phyloP scores from a whole-genome alignment of 2,797 vertebrate species.

The Semotilus atromaculatus region DNA sequence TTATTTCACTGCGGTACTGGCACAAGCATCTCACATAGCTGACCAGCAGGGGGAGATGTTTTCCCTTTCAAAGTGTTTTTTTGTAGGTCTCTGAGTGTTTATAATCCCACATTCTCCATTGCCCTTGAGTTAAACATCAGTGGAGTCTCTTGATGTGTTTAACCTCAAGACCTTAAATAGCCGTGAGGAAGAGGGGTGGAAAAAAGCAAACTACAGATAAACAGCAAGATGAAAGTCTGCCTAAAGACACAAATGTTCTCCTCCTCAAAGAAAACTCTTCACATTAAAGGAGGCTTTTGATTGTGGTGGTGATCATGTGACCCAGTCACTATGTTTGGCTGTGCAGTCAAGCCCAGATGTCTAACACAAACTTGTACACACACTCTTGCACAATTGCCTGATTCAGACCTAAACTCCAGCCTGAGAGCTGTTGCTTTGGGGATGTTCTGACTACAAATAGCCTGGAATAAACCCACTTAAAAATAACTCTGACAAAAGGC shows the following conservation, averaged over 20 bases:
- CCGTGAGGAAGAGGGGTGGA: background rate
- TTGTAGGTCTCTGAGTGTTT: background rate
- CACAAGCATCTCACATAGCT: background rate
- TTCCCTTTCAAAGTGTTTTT: background rate
- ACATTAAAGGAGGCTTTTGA: constrained; percentile 46
- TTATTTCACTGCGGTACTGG: constrained; percentile 40
- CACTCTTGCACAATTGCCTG: constrained; percentile 32
- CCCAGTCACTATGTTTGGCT: constrained; percentile 45
- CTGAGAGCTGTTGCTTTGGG: constrained; percentile 36
- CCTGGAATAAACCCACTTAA: constrained; percentile 30
- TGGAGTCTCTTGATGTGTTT: constrained; percentile 15
- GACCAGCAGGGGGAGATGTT: constrained; percentile 55
- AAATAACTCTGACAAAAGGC: constrained; percentile 36
- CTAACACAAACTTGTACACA: background rate
- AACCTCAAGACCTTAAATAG: constrained; percentile 39
- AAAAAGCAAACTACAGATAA: background rate
- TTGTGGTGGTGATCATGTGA: constrained; percentile 48
- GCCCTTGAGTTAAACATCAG: constrained; percentile 28
- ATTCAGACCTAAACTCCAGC: constrained; percentile 49
- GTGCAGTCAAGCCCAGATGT: constrained; percentile 25
- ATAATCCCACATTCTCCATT: constrained; percentile 28
- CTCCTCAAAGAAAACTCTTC: constrained; percentile 38
- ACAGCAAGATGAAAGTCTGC: constrained; percentile 43
- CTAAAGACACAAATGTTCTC: constrained; percentile 53
- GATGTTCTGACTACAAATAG: constrained; percentile 54